Conservation (phyloP, 2,797 vertebrate genomes). For the Spatula versicolor region DNA sequence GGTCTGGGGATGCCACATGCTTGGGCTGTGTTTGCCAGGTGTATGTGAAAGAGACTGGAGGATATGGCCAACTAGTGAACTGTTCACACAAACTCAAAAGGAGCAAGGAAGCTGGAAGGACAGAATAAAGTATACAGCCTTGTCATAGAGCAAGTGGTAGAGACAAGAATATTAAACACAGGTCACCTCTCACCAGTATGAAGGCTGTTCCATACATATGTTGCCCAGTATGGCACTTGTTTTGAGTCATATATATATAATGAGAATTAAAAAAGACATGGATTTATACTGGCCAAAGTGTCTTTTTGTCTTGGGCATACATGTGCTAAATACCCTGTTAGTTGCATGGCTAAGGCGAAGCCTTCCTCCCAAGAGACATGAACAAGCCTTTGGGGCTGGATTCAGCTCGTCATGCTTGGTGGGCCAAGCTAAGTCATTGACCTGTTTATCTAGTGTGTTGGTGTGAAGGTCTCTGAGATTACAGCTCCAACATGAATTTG, state of each 20-base stretch:
- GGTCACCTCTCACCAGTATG: not conserved
- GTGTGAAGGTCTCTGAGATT: not conserved
- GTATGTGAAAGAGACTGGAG: not conserved
- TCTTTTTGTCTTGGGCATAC: not conserved
- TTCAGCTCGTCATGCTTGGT: not conserved
- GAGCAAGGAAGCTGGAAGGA: not conserved
- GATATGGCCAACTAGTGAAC: not conserved
- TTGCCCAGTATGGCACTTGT: not conserved
- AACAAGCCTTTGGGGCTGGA: not conserved
- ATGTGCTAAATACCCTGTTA: not conserved
- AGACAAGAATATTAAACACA: not conserved
- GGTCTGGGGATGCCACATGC: conserved; percentile 23
- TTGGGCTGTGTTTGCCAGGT: conserved; percentile 25
- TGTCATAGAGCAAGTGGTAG: not conserved
- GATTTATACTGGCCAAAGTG: not conserved
- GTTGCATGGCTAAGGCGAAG: not conserved
- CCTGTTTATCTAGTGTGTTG: not conserved
- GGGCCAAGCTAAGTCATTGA: not conserved
- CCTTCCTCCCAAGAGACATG: not conserved
- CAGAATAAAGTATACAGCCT: not conserved
- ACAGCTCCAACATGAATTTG: not conserved
- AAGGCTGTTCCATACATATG: not conserved
- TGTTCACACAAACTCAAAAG: not conserved
- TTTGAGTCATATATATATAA: not conserved
- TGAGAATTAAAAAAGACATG: not conserved